These are phyloP conservation scores for Acromyrmex heyeri DNA, from an alignment of 1,140 invertebrate genomes.

Conservation along the genomic window DNA sequence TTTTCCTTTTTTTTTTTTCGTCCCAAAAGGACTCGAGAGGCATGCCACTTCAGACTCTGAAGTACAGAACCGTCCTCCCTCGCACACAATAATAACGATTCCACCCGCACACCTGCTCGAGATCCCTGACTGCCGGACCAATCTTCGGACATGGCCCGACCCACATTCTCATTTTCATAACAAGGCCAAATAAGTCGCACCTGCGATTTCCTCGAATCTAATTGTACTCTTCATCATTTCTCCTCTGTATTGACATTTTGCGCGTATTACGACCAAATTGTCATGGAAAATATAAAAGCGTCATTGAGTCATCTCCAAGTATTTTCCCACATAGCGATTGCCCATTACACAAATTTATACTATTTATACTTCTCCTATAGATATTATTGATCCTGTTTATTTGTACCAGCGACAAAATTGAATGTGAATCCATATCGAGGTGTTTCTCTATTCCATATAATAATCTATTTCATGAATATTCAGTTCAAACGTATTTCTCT, in stretches of 20 bases:
- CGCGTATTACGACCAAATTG: conserved; percentile 15
- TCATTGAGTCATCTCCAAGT: conserved; percentile 4
- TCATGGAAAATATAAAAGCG: conserved; percentile 6
- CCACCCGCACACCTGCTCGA: conserved; percentile 79
- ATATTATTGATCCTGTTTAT: neutral
- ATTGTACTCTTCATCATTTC: neutral
- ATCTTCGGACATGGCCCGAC: conserved; percentile 67
- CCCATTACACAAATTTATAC: neutral
- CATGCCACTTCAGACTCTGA: conserved; percentile 68
- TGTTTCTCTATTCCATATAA: neutral
- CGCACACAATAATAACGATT: conserved; percentile 79
- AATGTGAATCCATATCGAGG: neutral
- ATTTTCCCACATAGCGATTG: conserved; percentile 31
- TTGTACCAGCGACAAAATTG: neutral
- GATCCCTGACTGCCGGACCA: conserved; percentile 47
- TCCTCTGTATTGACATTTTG: neutral
- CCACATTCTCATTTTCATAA: conserved; percentile 72
- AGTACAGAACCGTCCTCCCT: conserved; percentile 53
- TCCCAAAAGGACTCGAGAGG: conserved; percentile 73
- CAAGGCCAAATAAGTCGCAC: conserved; percentile 47
- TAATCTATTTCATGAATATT: neutral
- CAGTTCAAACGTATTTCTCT: neutral
- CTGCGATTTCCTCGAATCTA: conserved; percentile 2
- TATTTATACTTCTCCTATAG: neutral
- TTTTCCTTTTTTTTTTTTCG: conserved; percentile 26